A percentile compares a stretch with the other conserved stretches of the same genome.
phyloP scores from a whole-genome alignment of 2,797 vertebrate species.

The Furcifer pardalis region DNA sequence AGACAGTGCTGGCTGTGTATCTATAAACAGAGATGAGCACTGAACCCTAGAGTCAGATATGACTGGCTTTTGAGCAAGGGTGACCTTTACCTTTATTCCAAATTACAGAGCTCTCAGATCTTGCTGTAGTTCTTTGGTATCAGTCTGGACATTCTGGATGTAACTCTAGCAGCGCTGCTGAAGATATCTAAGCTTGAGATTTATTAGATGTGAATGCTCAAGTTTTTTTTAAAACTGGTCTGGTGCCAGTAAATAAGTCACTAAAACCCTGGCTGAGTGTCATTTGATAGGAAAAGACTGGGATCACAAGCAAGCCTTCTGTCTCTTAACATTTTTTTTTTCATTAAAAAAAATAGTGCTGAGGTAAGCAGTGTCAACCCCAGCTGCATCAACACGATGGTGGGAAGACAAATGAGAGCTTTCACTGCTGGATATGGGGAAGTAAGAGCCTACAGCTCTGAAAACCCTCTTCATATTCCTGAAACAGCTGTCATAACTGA shows the following conservation, averaged over 20 bases:
- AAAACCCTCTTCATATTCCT: conserved; percentile 68
- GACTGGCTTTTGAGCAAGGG: too few relatives aligned
- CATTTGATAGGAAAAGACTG: conserved; percentile 83
- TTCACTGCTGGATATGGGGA: conserved; percentile 76
- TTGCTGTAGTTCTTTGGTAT: conserved; percentile 52
- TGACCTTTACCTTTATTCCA: too few relatives aligned
- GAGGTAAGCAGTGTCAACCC: conserved; percentile 80
- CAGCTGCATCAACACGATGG: conserved; percentile 83
- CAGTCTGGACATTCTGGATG: conserved; percentile 65
- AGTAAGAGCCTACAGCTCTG: conserved; percentile 63
- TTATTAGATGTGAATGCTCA: conserved; percentile 79
- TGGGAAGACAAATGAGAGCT: conserved; percentile 79
- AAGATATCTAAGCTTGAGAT: conserved; percentile 71
- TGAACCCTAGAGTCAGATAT: too few relatives aligned
- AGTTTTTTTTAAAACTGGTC: conserved; percentile 80
- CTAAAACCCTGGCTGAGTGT: conserved; percentile 78
- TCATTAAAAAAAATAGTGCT: conserved; percentile 63
- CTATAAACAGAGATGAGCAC: too few relatives aligned
- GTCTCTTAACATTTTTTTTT: conserved; percentile 68
- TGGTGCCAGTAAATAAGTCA: conserved; percentile 81
- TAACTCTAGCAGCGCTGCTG: conserved; percentile 64
- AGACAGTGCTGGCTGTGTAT: too few relatives aligned
- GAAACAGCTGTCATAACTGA: conserved; percentile 73
- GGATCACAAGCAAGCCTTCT: conserved; percentile 81
- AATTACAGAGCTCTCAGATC: conserved; percentile 54